Conservation (phyloP, 2,888 invertebrate species). For the Hydroisotoma schaefferi region DNA sequence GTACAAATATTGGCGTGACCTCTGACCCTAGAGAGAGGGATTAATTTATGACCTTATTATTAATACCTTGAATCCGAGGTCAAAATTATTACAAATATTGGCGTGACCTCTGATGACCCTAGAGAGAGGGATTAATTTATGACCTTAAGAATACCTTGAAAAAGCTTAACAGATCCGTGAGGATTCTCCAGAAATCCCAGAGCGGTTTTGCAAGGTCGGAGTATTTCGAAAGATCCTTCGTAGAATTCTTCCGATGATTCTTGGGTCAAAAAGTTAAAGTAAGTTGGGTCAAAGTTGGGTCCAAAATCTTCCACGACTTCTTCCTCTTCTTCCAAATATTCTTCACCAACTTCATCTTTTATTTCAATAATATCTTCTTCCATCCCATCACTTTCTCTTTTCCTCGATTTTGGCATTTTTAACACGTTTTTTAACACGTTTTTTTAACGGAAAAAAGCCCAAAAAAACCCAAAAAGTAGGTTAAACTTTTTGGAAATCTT, state of each 20-base stretch:
- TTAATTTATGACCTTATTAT: too few species aligned
- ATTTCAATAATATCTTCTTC: conserved; percentile 3
- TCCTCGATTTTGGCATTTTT: too few species aligned
- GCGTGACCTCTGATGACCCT: too few species aligned
- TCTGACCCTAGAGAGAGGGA: too few species aligned
- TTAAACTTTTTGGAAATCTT: too few species aligned
- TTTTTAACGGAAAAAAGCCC: too few species aligned
- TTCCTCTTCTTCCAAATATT: conserved; percentile 8
- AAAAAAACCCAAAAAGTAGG: too few species aligned
- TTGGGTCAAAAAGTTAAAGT: conserved; percentile 16
- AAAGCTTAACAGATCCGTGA: conserved; percentile 38
- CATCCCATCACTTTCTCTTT: too few species aligned
- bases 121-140: background rate
- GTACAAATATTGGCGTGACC: too few species aligned
- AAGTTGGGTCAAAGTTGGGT: conserved; percentile 13
- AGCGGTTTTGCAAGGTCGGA: conserved; percentile 27
- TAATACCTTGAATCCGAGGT: too few species aligned
- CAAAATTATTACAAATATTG: too few species aligned
- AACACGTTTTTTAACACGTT: too few species aligned
- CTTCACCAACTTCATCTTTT: conserved; percentile 17
- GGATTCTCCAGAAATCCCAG: conserved; percentile 36
- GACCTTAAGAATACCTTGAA: conserved; percentile 30
- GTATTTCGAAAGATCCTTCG: conserved; percentile 12
- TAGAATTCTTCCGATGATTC: conserved; percentile 4
- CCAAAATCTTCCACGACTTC: conserved; percentile 13